Evolutionary conservation across 2,113 vertebrate species (phyloP), one percentile per base, ranked within the genome.

Genomic region (Pimephales promelas): DNA sequence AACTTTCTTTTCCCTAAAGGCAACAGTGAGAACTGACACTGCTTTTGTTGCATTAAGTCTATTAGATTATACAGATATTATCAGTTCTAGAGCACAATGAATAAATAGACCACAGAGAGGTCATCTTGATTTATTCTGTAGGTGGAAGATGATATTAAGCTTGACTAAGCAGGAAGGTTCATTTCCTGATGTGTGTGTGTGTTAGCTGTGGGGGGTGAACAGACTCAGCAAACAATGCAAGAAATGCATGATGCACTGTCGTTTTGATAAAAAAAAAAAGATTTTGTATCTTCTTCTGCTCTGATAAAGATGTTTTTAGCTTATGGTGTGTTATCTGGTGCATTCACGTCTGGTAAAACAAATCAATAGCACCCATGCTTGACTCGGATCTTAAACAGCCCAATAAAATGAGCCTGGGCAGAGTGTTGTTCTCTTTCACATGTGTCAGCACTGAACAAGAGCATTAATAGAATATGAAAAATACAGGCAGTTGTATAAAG

Each of bases 101-200:
- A 61, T 78, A 26, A 9, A 59, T n/a, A 72, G 11, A 72, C 68
- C 13, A 47, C n/a, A 5, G 10, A 59, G 31, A 61, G 76, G 73
- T 13, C 18, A 56, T 76, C 28, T 56, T 54, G 28, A 56, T 36
- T 36, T 10, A 34, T 36, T 62, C n/a, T 45, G 56, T 61, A 43
- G 36, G 36, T 62, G 76, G 56, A 78, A 61, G 61, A 45, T 62
- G 76, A 78, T 78, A 78, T 78, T 78, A 62, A 43, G 56, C 56
- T 62, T 28, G 36, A 10, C 56, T 45, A 61, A 78, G 76, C 68
- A 72, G 68, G 40, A 72, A 24, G 3, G 68, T 16, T 72, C 36
- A 78, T 22, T 78, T 78, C 56, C 76, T 45, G 8, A n/a, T 45
- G 76, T 59, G 54, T 57, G 47, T 34, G 31, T 59, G 31, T 14